Evolutionary conservation across 2,888 invertebrate species (phyloP).

Genomic region (Spisula solida): DNA sequence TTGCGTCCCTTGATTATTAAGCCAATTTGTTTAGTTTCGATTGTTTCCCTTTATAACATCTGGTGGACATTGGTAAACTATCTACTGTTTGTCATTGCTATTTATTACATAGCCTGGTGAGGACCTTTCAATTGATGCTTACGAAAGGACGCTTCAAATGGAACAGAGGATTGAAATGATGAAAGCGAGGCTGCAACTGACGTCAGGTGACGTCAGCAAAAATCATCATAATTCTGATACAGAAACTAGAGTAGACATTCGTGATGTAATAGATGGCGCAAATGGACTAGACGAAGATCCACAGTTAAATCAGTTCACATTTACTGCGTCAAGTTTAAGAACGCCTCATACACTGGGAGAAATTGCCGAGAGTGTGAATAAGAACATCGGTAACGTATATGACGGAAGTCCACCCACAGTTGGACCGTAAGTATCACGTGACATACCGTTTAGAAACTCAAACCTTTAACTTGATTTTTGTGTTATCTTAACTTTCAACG

Average conservation of each 20-base stretch:
- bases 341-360: conserved; percentile 37
- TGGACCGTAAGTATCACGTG: conserved; percentile 29
- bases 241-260: conserved; percentile 85
- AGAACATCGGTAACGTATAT: conserved; percentile 38
- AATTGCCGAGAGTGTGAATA: conserved; percentile 94
- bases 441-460: no score
- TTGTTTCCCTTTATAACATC: no score
- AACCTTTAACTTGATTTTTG: no score
- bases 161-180: conserved; percentile 99
- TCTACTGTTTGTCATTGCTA: not conserved
- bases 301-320: conserved; percentile 83
- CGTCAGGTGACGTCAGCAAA: conserved; percentile 86
- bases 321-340: conserved; percentile 75
- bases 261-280: conserved; percentile 70
- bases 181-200: conserved; percentile 91
- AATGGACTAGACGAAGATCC: conserved; percentile 77
- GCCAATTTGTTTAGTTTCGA: no score
- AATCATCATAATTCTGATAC: conserved; percentile 87
- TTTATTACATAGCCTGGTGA: conserved; percentile 93
- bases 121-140: conserved; percentile 99
- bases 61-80: not conserved
- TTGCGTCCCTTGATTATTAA: no score
- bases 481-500: no score
- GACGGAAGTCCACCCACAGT: not conserved
- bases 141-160: conserved; percentile 99